Evolutionary conservation across 2,888 invertebrate genomes (phyloP).

Genomic region (Drosophila neutralis): DNA sequence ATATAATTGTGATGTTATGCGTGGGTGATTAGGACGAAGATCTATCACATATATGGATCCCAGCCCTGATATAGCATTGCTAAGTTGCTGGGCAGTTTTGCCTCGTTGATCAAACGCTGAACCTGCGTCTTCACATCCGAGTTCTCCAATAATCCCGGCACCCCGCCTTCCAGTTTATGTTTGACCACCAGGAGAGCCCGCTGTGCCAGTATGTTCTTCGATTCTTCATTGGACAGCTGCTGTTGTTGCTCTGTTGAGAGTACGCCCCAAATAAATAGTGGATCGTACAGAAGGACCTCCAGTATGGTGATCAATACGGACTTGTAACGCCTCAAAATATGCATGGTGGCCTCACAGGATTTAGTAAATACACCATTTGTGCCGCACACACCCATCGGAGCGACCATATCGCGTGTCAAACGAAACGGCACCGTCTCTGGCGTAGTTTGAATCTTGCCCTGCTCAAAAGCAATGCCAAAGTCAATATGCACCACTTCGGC

Average conservation of each 20-base stretch:
- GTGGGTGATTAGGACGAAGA: not conserved
- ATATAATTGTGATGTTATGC: slow-evolving; percentile 11
- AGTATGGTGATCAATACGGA: slow-evolving; percentile 94
- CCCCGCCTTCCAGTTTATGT: slow-evolving; percentile 94
- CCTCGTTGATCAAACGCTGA: slow-evolving; percentile 92
- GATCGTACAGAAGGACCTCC: slow-evolving; percentile 96
- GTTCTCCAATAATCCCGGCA: slow-evolving; percentile 87
- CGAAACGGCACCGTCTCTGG: slow-evolving; percentile 98
- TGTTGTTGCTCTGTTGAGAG: slow-evolving; percentile 39
- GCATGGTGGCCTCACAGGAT: slow-evolving; percentile 95
- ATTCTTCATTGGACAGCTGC: slow-evolving; percentile 68
- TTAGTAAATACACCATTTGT: slow-evolving; percentile 95
- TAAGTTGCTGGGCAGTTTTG: slow-evolving; percentile 92
- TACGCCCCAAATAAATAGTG: slow-evolving; percentile 93
- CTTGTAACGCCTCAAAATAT: slow-evolving; percentile 91
- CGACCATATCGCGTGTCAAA: slow-evolving; percentile 95
- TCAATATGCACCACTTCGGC: slow-evolving; percentile 98
- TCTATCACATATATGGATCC: slow-evolving; percentile 92
- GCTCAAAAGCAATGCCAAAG: slow-evolving; percentile 98
- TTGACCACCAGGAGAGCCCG: slow-evolving; percentile 92
- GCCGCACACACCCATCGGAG: slow-evolving; percentile 96
- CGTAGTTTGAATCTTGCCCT: slow-evolving; percentile 94
- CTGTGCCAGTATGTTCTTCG: slow-evolving; percentile 90
- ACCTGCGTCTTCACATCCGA: slow-evolving; percentile 91
- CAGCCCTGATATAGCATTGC: slow-evolving; percentile 93